Conservation (phyloP, 2,113 vertebrate species). For the Xiphias gladius region DNA sequence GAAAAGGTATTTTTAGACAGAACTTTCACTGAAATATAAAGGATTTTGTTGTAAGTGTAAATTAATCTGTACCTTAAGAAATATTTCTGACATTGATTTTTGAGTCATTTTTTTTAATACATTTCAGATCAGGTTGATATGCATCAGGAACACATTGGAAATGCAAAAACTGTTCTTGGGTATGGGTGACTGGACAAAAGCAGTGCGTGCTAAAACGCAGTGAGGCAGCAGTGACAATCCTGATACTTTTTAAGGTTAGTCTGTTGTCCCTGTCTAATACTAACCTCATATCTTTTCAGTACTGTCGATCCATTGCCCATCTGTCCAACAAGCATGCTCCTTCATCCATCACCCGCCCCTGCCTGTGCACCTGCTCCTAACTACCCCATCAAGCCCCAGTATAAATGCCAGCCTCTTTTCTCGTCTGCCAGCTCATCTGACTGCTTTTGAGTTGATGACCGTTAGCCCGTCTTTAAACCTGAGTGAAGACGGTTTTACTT, state of each 20-base stretch:
- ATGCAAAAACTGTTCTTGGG: background rate
- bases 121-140: background rate
- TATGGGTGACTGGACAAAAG: background rate
- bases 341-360: background rate
- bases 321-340: background rate
- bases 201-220: background rate
- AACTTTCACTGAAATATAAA: too few relatives aligned
- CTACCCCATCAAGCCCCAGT: background rate
- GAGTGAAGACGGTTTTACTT: background rate
- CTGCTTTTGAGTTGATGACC: background rate
- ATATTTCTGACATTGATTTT: background rate
- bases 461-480: background rate
- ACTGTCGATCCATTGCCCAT: background rate
- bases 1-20: too few relatives aligned
- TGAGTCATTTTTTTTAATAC: background rate
- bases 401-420: background rate
- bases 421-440: background rate
- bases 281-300: background rate
- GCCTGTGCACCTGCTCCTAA: background rate
- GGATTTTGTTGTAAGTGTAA: background rate
- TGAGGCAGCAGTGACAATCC: too few relatives aligned
- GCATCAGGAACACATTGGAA: background rate
- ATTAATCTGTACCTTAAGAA: background rate
- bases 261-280: background rate
- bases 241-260: background rate